These are phyloP conservation scores for Heliconius hermathena DNA, from an alignment of 1,140 invertebrate species.

Conservation along the genomic window DNA sequence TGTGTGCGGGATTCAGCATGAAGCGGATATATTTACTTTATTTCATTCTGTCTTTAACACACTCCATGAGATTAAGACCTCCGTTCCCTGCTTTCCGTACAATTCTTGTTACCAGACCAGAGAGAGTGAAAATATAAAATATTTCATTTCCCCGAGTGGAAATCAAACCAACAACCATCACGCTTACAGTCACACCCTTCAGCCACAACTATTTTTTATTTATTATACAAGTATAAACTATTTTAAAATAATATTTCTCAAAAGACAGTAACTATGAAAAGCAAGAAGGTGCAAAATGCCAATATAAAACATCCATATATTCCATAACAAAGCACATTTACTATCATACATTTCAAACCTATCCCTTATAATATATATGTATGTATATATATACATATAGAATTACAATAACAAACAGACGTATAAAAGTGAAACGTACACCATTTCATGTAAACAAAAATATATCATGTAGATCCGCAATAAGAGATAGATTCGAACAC, in stretches of 20 bases:
- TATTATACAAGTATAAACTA: neutral
- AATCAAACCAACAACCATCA: too few relatives aligned
- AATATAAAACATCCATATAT: neutral
- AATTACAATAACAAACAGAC: conserved; percentile 24
- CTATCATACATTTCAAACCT: neutral
- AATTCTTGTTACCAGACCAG: too few relatives aligned
- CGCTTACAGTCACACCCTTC: too few relatives aligned
- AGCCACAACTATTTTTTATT: too few relatives aligned
- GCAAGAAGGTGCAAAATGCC: neutral
- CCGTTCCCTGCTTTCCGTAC: too few relatives aligned
- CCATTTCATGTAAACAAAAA: conserved; percentile 21
- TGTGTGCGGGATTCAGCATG: too few relatives aligned
- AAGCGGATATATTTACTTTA: too few relatives aligned
- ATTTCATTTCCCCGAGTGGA: too few relatives aligned
- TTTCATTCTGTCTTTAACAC: too few relatives aligned
- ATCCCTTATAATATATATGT: neutral
- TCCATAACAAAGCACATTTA: conserved; percentile 5
- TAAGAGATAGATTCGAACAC: conserved; percentile 43
- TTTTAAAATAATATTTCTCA: neutral
- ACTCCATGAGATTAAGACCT: too few relatives aligned
- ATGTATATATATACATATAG: neutral
- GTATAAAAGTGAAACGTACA: conserved; percentile 7
- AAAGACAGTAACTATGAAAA: neutral
- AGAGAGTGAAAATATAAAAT: too few relatives aligned
- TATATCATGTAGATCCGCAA: conserved; percentile 36